Percentiles rank a stretch among this genome's conserved stretches.
Conservation (phyloP, 2,888 invertebrate genomes). For the Zootermopsis nevadensis region DNA sequence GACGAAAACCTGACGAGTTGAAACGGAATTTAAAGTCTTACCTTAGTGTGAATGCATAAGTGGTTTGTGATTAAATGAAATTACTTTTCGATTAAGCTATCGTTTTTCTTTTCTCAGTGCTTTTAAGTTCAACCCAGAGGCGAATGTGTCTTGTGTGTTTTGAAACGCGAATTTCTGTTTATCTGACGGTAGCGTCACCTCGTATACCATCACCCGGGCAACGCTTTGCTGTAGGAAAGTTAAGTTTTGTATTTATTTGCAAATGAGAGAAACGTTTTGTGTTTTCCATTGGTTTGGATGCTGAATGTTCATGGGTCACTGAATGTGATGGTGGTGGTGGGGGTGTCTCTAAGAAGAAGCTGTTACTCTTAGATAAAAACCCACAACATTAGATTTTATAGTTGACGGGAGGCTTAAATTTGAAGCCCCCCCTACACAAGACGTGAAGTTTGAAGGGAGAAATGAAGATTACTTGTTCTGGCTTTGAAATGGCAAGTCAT, state of each 20-base stretch:
- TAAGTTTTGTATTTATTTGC: constrained; percentile 32
- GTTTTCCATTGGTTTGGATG: background rate
- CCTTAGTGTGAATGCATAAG: no score
- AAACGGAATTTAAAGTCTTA: no score
- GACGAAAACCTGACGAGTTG: no score
- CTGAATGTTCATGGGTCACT: constrained; percentile 24
- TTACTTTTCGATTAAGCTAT: no score
- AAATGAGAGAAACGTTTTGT: constrained; percentile 20
- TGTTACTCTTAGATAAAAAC: constrained; percentile 21
- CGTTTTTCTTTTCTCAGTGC: no score
- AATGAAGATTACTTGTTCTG: background rate
- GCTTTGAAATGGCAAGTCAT: constrained; percentile 48
- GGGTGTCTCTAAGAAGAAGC: constrained; percentile 7
- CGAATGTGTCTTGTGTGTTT: no score
- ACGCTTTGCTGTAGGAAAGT: background rate
- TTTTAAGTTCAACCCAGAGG: no score
- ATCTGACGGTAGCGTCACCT: background rate
- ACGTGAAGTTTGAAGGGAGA: background rate
- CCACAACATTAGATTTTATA: constrained; percentile 28
- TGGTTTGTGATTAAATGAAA: no score
- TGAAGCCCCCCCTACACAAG: background rate
- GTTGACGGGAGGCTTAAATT: constrained; percentile 34
- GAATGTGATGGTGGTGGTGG: background rate
- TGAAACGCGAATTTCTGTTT: background rate
- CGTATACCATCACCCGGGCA: background rate